Conservation (phyloP, 1,140 invertebrate genomes). For the Solen grandis region DNA sequence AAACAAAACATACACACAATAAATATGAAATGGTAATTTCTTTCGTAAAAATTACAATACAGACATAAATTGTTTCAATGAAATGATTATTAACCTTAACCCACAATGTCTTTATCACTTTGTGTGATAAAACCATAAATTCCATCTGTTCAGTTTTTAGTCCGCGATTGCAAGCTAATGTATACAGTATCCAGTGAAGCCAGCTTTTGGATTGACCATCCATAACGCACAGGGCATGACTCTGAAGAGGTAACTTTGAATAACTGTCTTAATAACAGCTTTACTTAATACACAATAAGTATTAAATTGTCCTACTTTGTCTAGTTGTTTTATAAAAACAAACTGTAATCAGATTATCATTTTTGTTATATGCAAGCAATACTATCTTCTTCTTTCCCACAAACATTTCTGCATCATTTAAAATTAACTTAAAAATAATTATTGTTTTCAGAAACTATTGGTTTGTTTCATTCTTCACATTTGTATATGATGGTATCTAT, state of each 20-base stretch:
- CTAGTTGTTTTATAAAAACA: background rate
- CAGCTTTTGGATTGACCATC: slow-evolving; percentile 22
- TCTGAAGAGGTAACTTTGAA: slow-evolving; percentile 18
- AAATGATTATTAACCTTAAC: background rate
- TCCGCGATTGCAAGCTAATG: background rate
- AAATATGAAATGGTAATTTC: background rate
- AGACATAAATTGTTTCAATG: background rate
- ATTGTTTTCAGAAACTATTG: too few relatives aligned
- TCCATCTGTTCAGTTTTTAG: slow-evolving; percentile 11
- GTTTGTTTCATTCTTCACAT: too few relatives aligned
- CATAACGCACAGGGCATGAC: slow-evolving; percentile 44
- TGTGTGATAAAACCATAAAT: background rate
- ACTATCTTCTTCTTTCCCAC: background rate
- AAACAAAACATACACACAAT: background rate
- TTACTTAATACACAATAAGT: background rate
- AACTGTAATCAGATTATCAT: too few relatives aligned
- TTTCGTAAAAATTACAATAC: background rate
- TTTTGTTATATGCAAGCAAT: background rate
- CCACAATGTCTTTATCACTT: background rate
- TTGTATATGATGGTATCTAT: too few relatives aligned
- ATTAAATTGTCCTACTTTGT: background rate
- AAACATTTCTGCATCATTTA: background rate
- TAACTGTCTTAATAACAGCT: background rate
- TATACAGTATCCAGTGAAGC: slow-evolving; percentile 12
- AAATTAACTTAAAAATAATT: too few relatives aligned